A percentile compares a stretch with the other conserved stretches of the same genome.
These are phyloP conservation scores for Baronia brevicornis DNA, from an alignment of 2,888 invertebrate species.

Conservation along the genomic window DNA sequence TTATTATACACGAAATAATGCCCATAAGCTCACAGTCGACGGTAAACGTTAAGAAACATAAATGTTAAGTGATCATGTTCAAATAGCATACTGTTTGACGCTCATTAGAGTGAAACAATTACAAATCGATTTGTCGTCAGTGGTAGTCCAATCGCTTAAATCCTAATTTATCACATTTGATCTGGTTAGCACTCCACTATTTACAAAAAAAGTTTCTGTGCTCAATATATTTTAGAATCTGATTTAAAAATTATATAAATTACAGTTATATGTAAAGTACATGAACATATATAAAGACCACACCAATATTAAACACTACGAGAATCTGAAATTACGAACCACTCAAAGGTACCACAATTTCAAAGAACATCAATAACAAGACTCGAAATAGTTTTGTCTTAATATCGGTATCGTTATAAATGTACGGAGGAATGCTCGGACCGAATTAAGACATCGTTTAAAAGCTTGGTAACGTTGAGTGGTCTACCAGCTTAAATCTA, in stretches of 20 bases:
- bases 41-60: conserved; percentile 30
- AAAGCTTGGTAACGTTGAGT: conserved; percentile 39
- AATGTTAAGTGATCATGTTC: conserved; percentile 16
- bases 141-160: conserved; percentile 43
- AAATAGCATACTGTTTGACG: conserved; percentile 3
- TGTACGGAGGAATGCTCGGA: conserved; percentile 10
- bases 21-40: conserved; percentile 51
- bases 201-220: conserved; percentile 61
- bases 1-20: conserved; percentile 48
- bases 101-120: neutral
- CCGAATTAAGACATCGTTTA: conserved; percentile 10
- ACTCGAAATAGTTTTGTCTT: conserved; percentile 6
- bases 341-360: conserved; percentile 46
- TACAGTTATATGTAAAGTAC: conserved; percentile 60
- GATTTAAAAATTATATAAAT: conserved; percentile 52
- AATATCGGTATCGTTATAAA: too few relatives aligned
- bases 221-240: conserved; percentile 58
- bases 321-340: conserved; percentile 64
- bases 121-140: conserved; percentile 11
- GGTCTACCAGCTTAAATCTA: conserved; percentile 56
- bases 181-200: conserved; percentile 64
- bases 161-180: conserved; percentile 72
- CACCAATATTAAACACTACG: conserved; percentile 68
- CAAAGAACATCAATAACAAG: conserved; percentile 16
- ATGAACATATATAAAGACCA: conserved; percentile 70